A percentile compares a stretch with the other conserved stretches of the same genome.
Conservation (phyloP, 2,797 vertebrate species). For the Poecilia wingei region DNA sequence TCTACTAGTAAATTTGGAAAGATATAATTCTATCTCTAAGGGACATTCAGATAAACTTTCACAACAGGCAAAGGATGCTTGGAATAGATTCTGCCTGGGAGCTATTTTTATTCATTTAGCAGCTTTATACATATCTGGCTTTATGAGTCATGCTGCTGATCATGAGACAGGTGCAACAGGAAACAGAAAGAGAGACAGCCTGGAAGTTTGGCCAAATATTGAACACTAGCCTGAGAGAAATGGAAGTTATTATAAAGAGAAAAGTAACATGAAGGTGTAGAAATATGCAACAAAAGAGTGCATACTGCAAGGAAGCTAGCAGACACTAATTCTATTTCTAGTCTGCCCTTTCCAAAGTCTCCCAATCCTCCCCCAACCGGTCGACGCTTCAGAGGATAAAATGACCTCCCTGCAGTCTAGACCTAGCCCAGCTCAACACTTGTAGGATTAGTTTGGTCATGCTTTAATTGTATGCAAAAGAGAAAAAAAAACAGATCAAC, state of each 20-base stretch:
- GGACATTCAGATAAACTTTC: not conserved
- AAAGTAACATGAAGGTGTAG: slow-evolving; percentile 2
- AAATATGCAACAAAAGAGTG: slow-evolving; percentile 21
- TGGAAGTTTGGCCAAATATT: not conserved
- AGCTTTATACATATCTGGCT: slow-evolving; percentile 22
- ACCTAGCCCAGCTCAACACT: no score
- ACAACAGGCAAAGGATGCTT: not conserved
- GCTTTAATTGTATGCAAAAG: no score
- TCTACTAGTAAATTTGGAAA: not conserved
- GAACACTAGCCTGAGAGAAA: slow-evolving; percentile 9
- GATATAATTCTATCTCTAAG: not conserved
- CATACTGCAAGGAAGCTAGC: not conserved
- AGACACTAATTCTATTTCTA: not conserved
- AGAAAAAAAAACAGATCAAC: no score
- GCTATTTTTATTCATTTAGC: slow-evolving; percentile 33
- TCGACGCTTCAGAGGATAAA: no score
- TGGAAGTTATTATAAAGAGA: slow-evolving; percentile 19
- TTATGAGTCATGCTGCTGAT: slow-evolving; percentile 46
- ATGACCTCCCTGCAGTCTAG: no score
- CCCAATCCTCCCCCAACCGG: no score
- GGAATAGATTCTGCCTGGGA: not conserved
- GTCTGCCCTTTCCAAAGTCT: not conserved
- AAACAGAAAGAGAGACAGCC: not conserved
- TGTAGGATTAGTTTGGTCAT: no score
- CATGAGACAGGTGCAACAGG: slow-evolving; percentile 15